Evolutionary conservation across 1,140 invertebrate species (phyloP), one percentile per base, ranked within the genome.

Genomic region (Dendrolimus punctatus): DNA sequence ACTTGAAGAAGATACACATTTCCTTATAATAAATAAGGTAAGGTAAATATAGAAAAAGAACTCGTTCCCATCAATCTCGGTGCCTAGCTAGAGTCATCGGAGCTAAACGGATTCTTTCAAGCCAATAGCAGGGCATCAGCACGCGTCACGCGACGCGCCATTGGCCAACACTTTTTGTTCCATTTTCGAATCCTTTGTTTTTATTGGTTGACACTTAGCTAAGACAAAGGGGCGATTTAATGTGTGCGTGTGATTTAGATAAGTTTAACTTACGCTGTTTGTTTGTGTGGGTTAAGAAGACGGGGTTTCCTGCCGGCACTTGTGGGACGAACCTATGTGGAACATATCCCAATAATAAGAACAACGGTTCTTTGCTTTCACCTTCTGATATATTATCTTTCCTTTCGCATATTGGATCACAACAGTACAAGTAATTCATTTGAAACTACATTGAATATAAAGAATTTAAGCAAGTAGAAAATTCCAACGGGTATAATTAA

Each of bases 191-290:
- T 84, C 83, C 83, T 86, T 86, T 86, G 83, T 86, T 86, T 86
- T 86, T 86, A 86, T 86, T 86, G 83, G 83, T 86, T 84, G 83
- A 86, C 83, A 86, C 83, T 86, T 86, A 81, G 78, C 75, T 86
- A 86, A 86, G 83, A 86, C 83, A 86, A 86, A 84, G 80, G 83
- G 83, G 78, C 71, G 77, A 70, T 71, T 45, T 57, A 53, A 51
- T 73, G 80, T 81, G 83, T 80, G 76, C 49, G 76, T 77, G 60
- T 59, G 63, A 66, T 72, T 73, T 68, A 68, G 59, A 66, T 61
- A 49, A 50, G 62, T 58, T 46, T 57, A 65, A 23, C 23, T 23
- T 71, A 56, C 67, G 62, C 42, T 63, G 62, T 59, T 45, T 65
- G 57, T 51, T 52, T 68, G 71, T 79, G 73, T 78, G 75, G 8